Evolutionary conservation across 2,888 invertebrate genomes (phyloP).

Genomic region (Megamerina dolium): DNA sequence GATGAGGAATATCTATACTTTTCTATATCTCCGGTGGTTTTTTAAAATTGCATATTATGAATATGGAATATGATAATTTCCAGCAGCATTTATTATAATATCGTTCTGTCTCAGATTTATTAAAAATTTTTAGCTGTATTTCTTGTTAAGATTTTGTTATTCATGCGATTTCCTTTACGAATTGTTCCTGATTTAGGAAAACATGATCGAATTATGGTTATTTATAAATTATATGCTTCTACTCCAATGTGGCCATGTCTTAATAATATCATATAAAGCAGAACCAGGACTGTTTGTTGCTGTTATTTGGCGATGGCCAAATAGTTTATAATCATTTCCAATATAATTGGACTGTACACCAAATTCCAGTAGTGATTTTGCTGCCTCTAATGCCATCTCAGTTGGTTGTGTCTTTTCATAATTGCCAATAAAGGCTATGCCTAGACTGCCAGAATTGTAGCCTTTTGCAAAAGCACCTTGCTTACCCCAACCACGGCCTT

Average conservation of each 20-base stretch:
- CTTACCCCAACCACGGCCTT: constrained; percentile 64
- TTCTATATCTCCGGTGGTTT: too few relatives aligned
- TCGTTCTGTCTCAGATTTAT: too few relatives aligned
- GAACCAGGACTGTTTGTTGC: constrained; percentile 66
- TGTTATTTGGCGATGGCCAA: constrained; percentile 63
- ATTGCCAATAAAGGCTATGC: constrained; percentile 66
- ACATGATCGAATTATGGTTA: too few relatives aligned
- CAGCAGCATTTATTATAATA: too few relatives aligned
- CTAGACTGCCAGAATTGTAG: constrained; percentile 61
- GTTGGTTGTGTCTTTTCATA: constrained; percentile 55
- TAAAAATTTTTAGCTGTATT: too few relatives aligned
- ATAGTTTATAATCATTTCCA: constrained; percentile 57
- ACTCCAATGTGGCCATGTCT: constrained; percentile 61
- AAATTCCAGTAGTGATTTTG: constrained; percentile 55
- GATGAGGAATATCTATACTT: too few relatives aligned
- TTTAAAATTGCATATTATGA: too few relatives aligned
- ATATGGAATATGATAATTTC: too few relatives aligned
- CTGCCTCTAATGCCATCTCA: constrained; percentile 54
- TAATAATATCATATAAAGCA: constrained; percentile 56
- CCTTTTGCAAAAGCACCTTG: constrained; percentile 65
- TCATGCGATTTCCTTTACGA: too few relatives aligned
- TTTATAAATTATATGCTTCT: constrained; percentile 11
- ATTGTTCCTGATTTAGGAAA: too few relatives aligned
- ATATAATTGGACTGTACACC: constrained; percentile 59
- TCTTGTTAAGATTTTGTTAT: too few relatives aligned